Base-by-base conservation (phyloP, 2,113 vertebrate species). In the Numenius arquata region DNA sequence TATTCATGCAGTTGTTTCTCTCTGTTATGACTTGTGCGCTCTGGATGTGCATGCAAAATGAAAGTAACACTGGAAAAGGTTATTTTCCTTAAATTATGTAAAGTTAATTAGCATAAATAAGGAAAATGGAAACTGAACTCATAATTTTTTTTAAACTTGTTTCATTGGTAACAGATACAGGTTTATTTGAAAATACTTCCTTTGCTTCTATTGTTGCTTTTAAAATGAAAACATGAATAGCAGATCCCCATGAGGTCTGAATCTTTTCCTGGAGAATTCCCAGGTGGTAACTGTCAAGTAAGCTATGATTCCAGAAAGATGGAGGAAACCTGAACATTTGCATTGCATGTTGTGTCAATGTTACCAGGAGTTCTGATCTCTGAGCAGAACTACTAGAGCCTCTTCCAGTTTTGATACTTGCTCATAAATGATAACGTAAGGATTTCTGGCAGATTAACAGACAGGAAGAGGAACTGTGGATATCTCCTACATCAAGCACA, bases 21-120 rank as follows among this genome's bases (percentile, higher is more conserved):
- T 72, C 40, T 4, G 1, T 58, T 59, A 30, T 8, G 38, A 23
- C 21, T 80, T 80, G 8, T 34, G 9, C 0, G 0, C 88, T 90
- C 40, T 73, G 45, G 58, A 15, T 52, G 32, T 70, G 30, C 38
- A 20, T 23, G 7, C 75, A 68, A 65, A 85, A 66, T 80, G 6
- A 25, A 61, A 80, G 45, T 61, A 77, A 43, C 7, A n/a, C 26
- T 56, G 40, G 20, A 83, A 29, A 17, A 72, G 16, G 15, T 50
- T 40, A 25, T 56, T 70, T 70, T 75, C 32, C 38, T 43, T 23
- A 90, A 82, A 22, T 76, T 72, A 55, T 13, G 3, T 82, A 8
- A 38, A 66, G 15, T 62, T 56, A 67, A 27, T 75, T 53, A 59
- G 6, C 21, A 76, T n/a, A 11, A 55, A 41, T 36, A 47, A 38